A percentile compares a stretch with the other conserved stretches of the same genome.
phyloP scores from a whole-genome alignment of 2,113 vertebrate species.

The Zapornia atra region DNA sequence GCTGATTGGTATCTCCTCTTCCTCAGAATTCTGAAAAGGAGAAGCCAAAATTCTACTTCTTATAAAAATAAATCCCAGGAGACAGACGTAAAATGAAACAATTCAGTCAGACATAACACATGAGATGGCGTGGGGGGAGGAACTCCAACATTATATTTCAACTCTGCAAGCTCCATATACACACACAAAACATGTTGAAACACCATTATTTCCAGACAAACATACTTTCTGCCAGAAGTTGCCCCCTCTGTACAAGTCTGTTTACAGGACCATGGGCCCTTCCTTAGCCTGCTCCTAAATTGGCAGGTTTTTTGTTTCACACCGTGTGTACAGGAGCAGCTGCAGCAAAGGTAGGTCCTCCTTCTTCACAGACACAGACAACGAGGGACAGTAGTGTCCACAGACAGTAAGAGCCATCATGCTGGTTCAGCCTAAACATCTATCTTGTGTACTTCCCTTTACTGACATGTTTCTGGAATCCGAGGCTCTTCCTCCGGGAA shows the following conservation, averaged over 20 bases:
- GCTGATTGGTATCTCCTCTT: background rate
- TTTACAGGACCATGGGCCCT: background rate
- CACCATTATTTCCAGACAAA: background rate
- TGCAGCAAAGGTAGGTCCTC: background rate
- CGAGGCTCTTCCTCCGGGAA: background rate
- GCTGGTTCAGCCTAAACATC: background rate
- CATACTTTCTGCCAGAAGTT: background rate
- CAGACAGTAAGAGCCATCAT: background rate
- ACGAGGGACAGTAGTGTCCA: background rate
- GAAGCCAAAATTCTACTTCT: background rate
- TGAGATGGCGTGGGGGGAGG: rapidly evolving
- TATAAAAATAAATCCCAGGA: background rate
- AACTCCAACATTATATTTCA: background rate
- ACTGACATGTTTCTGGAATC: background rate
- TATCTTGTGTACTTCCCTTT: background rate
- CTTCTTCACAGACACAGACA: rapidly evolving
- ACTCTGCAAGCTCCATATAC: background rate
- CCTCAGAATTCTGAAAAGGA: background rate
- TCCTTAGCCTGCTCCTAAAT: background rate
- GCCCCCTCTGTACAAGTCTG: background rate
- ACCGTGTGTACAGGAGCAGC: rapidly evolving
- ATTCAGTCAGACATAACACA: background rate
- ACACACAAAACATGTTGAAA: background rate
- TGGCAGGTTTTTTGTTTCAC: background rate
- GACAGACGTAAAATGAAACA: background rate